A percentile compares a stretch with the other conserved stretches of the same genome.
Evolutionary conservation across 2,113 vertebrate genomes (phyloP).

Genomic region (Marmota flaviventris): DNA sequence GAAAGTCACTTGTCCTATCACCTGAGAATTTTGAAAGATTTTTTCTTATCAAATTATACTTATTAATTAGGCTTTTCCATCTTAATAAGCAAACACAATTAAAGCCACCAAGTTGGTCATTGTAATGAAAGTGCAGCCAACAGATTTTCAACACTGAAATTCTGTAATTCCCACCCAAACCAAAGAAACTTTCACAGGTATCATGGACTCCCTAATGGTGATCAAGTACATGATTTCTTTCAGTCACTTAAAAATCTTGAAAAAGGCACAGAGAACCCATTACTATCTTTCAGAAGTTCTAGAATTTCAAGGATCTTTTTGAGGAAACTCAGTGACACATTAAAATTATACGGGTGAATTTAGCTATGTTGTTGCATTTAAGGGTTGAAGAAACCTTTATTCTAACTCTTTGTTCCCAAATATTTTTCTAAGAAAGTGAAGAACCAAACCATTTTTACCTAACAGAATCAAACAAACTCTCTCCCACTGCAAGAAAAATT

Average conservation of each 20-base stretch:
- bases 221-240: background rate
- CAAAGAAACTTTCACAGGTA: background rate
- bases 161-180: background rate
- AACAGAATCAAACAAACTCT: constrained; percentile 15
- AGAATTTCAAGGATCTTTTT: background rate
- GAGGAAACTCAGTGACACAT: constrained; percentile 16
- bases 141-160: background rate
- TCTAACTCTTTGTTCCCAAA: background rate
- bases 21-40: constrained; percentile 6
- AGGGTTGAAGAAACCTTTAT: background rate
- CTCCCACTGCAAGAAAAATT: background rate
- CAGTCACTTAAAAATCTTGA: constrained; percentile 27
- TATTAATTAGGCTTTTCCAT: background rate
- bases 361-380: background rate
- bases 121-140: background rate
- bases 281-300: background rate
- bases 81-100: constrained; percentile 33
- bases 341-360: background rate
- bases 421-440: constrained; percentile 37
- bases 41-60: background rate
- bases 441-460: constrained; percentile 33
- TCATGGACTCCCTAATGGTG: background rate
- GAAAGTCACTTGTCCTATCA: background rate
- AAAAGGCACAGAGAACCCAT: constrained; percentile 4
- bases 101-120: background rate